Evolutionary conservation across 2,888 invertebrate genomes (phyloP), one percentile per base, ranked within the genome.

Genomic region (Andrena haemorrhoa): DNA sequence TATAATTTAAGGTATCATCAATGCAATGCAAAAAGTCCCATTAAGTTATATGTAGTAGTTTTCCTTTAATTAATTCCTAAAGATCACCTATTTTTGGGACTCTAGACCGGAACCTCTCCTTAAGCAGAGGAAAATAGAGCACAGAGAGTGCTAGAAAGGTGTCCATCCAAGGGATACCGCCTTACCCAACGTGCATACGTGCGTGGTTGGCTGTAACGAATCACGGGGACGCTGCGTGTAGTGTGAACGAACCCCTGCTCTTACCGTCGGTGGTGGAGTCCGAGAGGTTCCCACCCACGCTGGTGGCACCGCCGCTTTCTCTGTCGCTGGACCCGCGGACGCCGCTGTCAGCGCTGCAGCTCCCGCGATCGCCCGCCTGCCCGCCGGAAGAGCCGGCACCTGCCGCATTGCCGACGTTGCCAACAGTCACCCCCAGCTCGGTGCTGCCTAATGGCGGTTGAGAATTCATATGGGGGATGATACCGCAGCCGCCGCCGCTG

Each of bases 341-440:
- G 5, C 97, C 98, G 31, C 97, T 97, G 93, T 98, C 98, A 16
- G 97, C 97, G 90, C 97, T 97, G 94, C 97, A 97, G 90, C 97
- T 97, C 83, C 97, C 97, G 58, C 97, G 95, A 92, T 97, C 97
- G 1, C 96, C 96, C 0, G 95, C 95, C 76, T 93, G 91, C 91
- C 91, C 86, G 93, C 94, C 87, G 94, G 92, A 49, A 95, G 96
- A 86, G 95, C 95, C 58, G 93, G 94, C 12, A 94, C 95, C 65
- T 94, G 95, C 16, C 93, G 94, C 86, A 64, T 88, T 82, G 75
- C 87, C 87, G 58, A 88, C 87, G 71, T 87, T 88, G 68, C 88
- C 86, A 26, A 88, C 86, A 51, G 88, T 89, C 71, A 89, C 90
- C 63, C 89, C 90, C 60, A 92, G 91, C 75, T 91, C 94, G 79